Evolutionary conservation across 2,888 invertebrate species (phyloP).

Genomic region (Acrobasis consociella): DNA sequence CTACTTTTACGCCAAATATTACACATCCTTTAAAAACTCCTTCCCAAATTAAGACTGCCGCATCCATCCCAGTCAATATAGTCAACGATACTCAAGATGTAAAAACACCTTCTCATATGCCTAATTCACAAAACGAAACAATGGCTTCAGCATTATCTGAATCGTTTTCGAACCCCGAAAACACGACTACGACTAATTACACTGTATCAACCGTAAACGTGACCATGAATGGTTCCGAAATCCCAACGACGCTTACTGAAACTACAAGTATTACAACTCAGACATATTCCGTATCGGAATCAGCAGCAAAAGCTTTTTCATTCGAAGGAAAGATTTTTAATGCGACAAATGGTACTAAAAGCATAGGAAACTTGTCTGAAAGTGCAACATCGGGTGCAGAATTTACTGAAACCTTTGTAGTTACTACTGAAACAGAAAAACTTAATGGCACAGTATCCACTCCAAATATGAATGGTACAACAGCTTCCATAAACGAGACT

Average conservation of each 20-base stretch:
- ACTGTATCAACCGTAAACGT: not conserved
- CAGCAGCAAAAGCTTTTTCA: conserved; percentile 2
- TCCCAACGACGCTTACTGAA: not conserved
- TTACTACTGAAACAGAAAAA: conserved; percentile 10
- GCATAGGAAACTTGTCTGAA: not conserved
- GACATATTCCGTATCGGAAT: not conserved
- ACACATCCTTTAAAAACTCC: no score
- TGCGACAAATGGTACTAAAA: conserved; percentile 3
- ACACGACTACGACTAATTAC: not conserved
- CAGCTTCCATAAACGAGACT: not conserved
- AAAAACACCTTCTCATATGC: not conserved
- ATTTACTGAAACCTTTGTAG: not conserved
- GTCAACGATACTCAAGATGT: not conserved
- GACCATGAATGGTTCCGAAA: conserved; percentile 1
- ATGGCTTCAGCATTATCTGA: not conserved
- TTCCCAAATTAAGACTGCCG: no score
- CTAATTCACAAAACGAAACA: not conserved
- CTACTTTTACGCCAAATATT: no score
- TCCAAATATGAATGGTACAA: not conserved
- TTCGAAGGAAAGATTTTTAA: not conserved
- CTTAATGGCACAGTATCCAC: not conserved
- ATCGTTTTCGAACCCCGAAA: not conserved
- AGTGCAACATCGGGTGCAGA: conserved; percentile 2
- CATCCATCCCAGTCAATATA: no score
- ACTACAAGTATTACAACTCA: conserved; percentile 2